Evolutionary conservation across 2,888 invertebrate genomes (phyloP).

Genomic region (Thymelicus sylvestris): DNA sequence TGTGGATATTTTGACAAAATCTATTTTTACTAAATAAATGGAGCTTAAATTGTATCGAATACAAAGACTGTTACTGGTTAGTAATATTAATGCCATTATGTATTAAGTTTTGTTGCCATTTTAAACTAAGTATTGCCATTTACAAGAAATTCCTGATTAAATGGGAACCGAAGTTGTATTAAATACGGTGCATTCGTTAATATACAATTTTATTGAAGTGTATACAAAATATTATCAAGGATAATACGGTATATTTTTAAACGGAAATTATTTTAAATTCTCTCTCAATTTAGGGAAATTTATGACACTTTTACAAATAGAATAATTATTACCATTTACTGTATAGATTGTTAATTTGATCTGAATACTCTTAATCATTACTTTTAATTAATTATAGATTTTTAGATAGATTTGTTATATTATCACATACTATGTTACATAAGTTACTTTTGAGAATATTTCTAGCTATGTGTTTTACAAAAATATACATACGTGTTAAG

Average conservation of each 20-base stretch:
- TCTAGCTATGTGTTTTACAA: background rate
- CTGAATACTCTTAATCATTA: slow-evolving; percentile 30
- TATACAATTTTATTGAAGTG: slow-evolving; percentile 1
- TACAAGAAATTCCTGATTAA: background rate
- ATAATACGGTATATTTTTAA: too few relatives aligned
- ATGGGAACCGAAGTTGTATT: background rate
- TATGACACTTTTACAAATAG: background rate
- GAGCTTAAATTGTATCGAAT: slow-evolving; percentile 29
- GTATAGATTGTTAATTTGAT: slow-evolving; percentile 21
- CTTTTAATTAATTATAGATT: slow-evolving; percentile 2
- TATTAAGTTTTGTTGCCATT: slow-evolving; percentile 25
- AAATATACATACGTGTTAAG: too few relatives aligned
- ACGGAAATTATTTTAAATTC: background rate
- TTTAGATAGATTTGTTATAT: slow-evolving; percentile 5
- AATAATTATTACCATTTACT: background rate
- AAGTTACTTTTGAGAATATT: slow-evolving; percentile 1
- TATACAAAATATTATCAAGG: background rate
- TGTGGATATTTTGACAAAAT: background rate
- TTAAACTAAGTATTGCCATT: slow-evolving; percentile 18
- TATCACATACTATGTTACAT: slow-evolving; percentile 8
- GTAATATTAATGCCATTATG: slow-evolving; percentile 25
- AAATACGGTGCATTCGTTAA: background rate
- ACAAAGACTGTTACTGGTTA: slow-evolving; percentile 33
- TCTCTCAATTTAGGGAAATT: background rate
- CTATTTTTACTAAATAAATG: slow-evolving; percentile 24